Evolutionary conservation across 1,140 invertebrate species (phyloP).

Genomic region (Physella acuta): DNA sequence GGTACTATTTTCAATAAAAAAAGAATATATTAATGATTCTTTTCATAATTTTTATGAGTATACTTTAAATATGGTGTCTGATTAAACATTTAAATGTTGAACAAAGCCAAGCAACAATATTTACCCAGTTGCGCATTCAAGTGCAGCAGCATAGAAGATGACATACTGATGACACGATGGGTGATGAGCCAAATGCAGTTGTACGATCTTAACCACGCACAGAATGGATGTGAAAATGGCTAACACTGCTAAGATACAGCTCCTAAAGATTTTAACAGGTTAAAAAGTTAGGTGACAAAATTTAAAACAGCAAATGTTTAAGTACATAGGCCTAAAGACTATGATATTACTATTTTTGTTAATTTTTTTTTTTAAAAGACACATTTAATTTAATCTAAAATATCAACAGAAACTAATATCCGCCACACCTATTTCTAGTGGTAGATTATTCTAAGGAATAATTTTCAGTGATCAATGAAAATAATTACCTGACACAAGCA

Average conservation of each 20-base stretch:
- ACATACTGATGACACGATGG: conserved; percentile 64
- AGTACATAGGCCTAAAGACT: not conserved
- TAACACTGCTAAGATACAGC: conserved; percentile 60
- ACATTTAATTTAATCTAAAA: too few species aligned
- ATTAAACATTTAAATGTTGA: too few species aligned
- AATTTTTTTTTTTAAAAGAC: not conserved
- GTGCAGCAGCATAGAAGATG: conserved; percentile 63
- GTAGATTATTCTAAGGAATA: not conserved
- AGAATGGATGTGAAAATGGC: conserved; percentile 61
- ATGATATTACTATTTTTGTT: not conserved
- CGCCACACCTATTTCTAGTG: too few species aligned
- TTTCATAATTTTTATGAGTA: too few species aligned
- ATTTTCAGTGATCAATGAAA: not conserved
- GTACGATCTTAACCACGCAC: conserved; percentile 61
- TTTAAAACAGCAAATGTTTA: too few species aligned
- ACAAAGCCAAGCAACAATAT: conserved; percentile 25
- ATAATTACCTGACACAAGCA: conserved; percentile 18
- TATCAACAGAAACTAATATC: too few species aligned
- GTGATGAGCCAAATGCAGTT: conserved; percentile 62
- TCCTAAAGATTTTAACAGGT: conserved; percentile 44
- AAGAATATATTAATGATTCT: too few species aligned
- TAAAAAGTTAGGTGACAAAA: too few species aligned
- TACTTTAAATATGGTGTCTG: too few species aligned
- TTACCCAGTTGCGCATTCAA: conserved; percentile 63
- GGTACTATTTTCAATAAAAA: too few species aligned